These are phyloP conservation scores for Microcaecilia unicolor DNA, from an alignment of 2,797 vertebrate genomes.

Conservation along the genomic window DNA sequence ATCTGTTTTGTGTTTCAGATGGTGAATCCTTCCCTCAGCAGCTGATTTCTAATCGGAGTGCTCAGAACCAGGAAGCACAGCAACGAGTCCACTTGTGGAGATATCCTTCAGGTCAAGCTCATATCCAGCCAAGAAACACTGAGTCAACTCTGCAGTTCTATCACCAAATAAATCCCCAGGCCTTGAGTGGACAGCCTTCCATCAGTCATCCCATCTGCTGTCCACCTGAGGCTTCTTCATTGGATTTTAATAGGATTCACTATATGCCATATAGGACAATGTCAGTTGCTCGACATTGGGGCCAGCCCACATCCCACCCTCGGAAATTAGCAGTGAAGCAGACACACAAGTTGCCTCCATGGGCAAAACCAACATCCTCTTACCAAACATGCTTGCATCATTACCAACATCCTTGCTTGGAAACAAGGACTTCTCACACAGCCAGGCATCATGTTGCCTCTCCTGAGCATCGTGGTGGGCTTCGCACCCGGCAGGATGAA, in stretches of 20 bases:
- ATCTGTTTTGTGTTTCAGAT: conserved; percentile 59
- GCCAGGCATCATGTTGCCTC: conserved; percentile 46
- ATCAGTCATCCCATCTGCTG: conserved; percentile 61
- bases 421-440: conserved; percentile 39
- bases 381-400: conserved; percentile 55
- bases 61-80: conserved; percentile 63
- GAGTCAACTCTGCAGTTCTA: conserved; percentile 48
- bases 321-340: conserved; percentile 44
- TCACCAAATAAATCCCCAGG: conserved; percentile 58
- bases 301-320: conserved; percentile 50
- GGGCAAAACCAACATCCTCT: conserved; percentile 39
- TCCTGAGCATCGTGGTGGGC: conserved; percentile 13
- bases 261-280: conserved; percentile 60
- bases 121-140: too few relatives aligned
- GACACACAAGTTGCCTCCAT: conserved; percentile 43
- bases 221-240: conserved; percentile 55
- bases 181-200: conserved; percentile 52
- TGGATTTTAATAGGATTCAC: conserved; percentile 60
- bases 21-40: conserved; percentile 53
- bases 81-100: conserved; percentile 75
- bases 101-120: conserved; percentile 66
- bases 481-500: conserved; percentile 63
- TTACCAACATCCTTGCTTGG: conserved; percentile 50
- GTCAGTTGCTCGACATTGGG: conserved; percentile 37
- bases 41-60: conserved; percentile 49